A percentile compares a stretch with the other conserved stretches of the same genome.
These are phyloP conservation scores for Chaenodraco wilsoni DNA, from an alignment of 2,797 vertebrate species.

Conservation along the genomic window DNA sequence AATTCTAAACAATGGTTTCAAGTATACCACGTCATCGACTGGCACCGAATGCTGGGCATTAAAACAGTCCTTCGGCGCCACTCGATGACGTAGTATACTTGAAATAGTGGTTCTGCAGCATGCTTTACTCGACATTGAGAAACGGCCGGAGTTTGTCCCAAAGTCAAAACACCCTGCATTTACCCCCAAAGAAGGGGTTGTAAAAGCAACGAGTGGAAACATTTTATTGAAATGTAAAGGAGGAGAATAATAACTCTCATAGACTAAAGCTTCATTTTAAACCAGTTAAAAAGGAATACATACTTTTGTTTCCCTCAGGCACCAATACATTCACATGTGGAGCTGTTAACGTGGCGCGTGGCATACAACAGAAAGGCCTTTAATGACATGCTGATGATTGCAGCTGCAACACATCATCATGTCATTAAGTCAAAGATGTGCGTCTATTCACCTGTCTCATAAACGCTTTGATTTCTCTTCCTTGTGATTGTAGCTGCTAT, in stretches of 20 bases:
- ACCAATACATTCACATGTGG: not conserved
- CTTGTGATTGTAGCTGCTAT: not conserved
- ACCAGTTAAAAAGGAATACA: constrained; percentile 12
- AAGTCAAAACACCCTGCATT: too few relatives aligned
- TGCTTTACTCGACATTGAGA: too few relatives aligned
- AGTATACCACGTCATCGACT: too few relatives aligned
- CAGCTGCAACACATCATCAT: constrained; percentile 3
- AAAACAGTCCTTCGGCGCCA: too few relatives aligned
- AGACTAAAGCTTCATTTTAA: constrained; percentile 1
- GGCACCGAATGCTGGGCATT: too few relatives aligned
- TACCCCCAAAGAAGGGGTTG: not conserved
- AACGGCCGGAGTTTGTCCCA: too few relatives aligned
- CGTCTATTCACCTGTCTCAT: not conserved
- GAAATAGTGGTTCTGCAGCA: too few relatives aligned
- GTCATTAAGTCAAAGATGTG: not conserved
- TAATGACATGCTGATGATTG: not conserved
- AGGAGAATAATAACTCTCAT: constrained; percentile 5
- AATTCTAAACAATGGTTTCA: too few relatives aligned
- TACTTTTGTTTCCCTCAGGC: not conserved
- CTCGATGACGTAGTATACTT: too few relatives aligned
- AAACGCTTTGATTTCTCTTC: not conserved
- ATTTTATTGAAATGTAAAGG: not conserved
- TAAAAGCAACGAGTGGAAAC: not conserved
- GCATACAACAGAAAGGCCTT: constrained; percentile 18
- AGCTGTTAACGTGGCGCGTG: constrained; percentile 9